Evolutionary conservation across 1,140 invertebrate genomes (phyloP).

Genomic region (Lutraria rhynchaena): DNA sequence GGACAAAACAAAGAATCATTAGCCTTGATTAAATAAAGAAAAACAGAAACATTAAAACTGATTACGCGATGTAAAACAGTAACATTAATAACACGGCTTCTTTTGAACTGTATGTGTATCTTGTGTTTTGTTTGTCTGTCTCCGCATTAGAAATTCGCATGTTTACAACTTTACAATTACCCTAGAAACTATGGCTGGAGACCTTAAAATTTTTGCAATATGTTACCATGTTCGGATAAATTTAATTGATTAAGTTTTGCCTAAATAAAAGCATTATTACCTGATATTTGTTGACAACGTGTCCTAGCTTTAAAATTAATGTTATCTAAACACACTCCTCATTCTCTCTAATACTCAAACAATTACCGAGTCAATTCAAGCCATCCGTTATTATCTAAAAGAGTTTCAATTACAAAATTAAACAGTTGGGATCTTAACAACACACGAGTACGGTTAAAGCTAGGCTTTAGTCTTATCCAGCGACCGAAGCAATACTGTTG

Average conservation of each 20-base stretch:
- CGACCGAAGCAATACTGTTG: background rate
- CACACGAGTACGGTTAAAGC: constrained; percentile 30
- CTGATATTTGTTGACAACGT: constrained; percentile 54
- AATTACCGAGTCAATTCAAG: constrained; percentile 58
- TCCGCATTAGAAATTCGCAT: constrained; percentile 28
- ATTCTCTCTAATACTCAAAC: constrained; percentile 45
- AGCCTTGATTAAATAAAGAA: constrained; percentile 39
- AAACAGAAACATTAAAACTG: constrained; percentile 47
- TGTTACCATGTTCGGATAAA: constrained; percentile 55
- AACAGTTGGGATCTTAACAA: constrained; percentile 50
- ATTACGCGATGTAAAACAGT: constrained; percentile 16
- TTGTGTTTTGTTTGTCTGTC: constrained; percentile 14
- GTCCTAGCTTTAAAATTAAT: constrained; percentile 41
- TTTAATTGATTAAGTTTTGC: constrained; percentile 65
- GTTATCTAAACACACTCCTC: constrained; percentile 41
- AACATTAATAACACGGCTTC: constrained; percentile 14
- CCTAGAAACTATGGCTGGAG: constrained; percentile 38
- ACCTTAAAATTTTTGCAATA: constrained; percentile 61
- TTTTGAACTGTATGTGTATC: constrained; percentile 32
- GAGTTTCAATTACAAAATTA: constrained; percentile 54
- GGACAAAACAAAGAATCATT: constrained; percentile 51
- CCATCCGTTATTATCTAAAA: constrained; percentile 43
- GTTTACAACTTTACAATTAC: constrained; percentile 37
- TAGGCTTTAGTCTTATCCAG: constrained; percentile 38
- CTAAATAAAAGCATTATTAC: constrained; percentile 60